Conservation (phyloP, 2,113 vertebrate genomes). For the Notarius quadriscutis region DNA sequence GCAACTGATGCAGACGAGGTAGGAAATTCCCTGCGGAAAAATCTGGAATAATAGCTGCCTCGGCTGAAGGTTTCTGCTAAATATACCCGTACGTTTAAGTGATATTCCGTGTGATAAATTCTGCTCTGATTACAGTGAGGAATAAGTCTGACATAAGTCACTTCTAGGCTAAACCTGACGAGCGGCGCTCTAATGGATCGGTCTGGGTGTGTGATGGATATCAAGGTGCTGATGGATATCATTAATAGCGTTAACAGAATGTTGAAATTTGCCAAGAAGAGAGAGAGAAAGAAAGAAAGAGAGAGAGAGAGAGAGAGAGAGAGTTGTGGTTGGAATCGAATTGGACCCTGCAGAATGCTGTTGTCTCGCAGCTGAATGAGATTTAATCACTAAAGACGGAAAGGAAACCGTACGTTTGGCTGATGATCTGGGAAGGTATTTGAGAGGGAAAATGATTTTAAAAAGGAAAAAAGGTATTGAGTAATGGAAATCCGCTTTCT, state of each 20-base stretch:
- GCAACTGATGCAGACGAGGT: constrained; percentile 97
- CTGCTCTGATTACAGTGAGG: constrained; percentile 17
- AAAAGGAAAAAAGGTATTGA: background rate
- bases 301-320: background rate
- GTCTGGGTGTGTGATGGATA: constrained; percentile 20
- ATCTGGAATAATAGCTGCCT: constrained; percentile 24
- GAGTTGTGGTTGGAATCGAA: constrained; percentile 6
- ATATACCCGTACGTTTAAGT: constrained; percentile 29
- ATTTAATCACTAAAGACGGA: constrained; percentile 21
- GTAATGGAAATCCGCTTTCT: constrained; percentile 22
- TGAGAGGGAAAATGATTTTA: constrained; percentile 11
- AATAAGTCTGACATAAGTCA: constrained; percentile 26
- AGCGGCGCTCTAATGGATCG: background rate
- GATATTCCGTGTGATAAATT: constrained; percentile 43
- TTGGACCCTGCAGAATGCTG: constrained; percentile 21
- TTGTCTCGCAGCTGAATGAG: constrained; percentile 28
- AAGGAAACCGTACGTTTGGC: constrained; percentile 8
- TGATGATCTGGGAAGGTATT: constrained; percentile 34
- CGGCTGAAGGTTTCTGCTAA: constrained; percentile 10
- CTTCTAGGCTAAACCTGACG: constrained; percentile 2
- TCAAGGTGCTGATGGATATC: constrained; percentile 27
- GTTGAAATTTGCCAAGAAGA: background rate
- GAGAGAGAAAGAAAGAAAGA: too few relatives aligned
- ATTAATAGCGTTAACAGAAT: constrained; percentile 35
- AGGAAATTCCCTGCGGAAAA: constrained; percentile 49